Base-by-base conservation (phyloP, 2,113 vertebrate species). In the Corythornis vintsioides region DNA sequence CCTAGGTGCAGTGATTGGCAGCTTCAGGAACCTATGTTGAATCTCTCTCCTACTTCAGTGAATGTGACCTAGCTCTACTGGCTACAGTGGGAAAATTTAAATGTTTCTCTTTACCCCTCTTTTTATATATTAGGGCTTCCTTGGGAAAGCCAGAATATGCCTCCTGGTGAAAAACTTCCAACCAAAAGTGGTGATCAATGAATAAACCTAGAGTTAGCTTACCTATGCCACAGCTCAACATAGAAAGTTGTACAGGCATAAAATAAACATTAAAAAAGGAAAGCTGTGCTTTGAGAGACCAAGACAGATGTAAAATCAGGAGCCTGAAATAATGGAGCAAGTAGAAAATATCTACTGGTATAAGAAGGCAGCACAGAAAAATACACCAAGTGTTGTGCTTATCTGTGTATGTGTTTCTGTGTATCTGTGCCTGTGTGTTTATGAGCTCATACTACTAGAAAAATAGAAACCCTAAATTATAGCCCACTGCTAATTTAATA, bases 71-170 rank as follows among this genome's bases (percentile, higher is more conserved):
- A n/a, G 20, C 61, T 83, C 15, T 52, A 47, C 14, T 31, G 21
- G 72, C 9, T 18, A 24, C 13, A 10, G 25, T 3, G 4, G 31
- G 19, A 81, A 90, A 92, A 90, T 45, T 13, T 7, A 65, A 53
- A 38, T 10, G 8, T 33, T 60, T 57, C 38, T 50, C 19, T 17
- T 2, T 21, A 8, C 0, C 1, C 11, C 6, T 3, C 3, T 59
- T 61, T 81, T 80, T 21, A 52, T 13, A 25, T 19, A 47, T n/a
- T n/a, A 25, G 7, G 17, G 7, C 11, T 47, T 94, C 4, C n/a
- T 24, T 83, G 59, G 78, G 47, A 77, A 85, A 91, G 17, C 6
- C 42, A 59, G 47, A n/a, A 1, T 47, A 55, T 29, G 5, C 11
- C 21, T 77, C 4, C 10, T 35, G 8, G 22, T 78, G 57, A 83